These are phyloP conservation scores for Lithobates sylvaticus DNA, from an alignment of 2,797 vertebrate genomes.

Conservation along the genomic window DNA sequence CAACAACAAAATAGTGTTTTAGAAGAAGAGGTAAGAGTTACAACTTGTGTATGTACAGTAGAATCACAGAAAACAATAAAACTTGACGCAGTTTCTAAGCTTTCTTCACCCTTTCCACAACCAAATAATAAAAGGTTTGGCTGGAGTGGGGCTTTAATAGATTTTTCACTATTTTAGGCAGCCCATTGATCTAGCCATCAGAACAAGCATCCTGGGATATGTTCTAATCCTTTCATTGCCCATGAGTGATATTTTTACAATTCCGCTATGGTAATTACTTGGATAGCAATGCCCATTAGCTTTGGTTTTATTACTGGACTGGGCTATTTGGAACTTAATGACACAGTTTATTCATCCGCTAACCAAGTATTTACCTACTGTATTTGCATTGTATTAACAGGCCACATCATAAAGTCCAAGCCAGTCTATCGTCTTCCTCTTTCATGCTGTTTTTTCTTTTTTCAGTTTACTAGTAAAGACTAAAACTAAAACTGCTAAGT, in stretches of 20 bases:
- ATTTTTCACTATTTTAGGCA: too few species aligned
- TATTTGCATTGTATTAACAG: background rate
- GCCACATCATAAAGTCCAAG: background rate
- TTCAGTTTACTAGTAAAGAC: too few species aligned
- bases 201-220: background rate
- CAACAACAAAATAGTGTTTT: too few species aligned
- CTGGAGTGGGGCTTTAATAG: too few species aligned
- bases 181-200: too few species aligned
- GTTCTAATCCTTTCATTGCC: background rate
- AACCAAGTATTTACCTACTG: background rate
- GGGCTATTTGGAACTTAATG: background rate
- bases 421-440: background rate
- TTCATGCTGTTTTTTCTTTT: background rate
- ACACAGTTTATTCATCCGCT: background rate
- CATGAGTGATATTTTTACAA: background rate
- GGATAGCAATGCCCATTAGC: background rate
- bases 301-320: background rate
- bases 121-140: too few species aligned
- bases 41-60: too few species aligned
- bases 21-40: too few species aligned
- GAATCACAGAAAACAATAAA: too few species aligned
- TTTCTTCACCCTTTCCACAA: too few species aligned
- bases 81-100: too few species aligned
- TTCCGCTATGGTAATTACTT: background rate
- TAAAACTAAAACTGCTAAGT: background rate